phyloP scores from a whole-genome alignment of 2,113 vertebrate species.

The Eulacestoma nigropectus region DNA sequence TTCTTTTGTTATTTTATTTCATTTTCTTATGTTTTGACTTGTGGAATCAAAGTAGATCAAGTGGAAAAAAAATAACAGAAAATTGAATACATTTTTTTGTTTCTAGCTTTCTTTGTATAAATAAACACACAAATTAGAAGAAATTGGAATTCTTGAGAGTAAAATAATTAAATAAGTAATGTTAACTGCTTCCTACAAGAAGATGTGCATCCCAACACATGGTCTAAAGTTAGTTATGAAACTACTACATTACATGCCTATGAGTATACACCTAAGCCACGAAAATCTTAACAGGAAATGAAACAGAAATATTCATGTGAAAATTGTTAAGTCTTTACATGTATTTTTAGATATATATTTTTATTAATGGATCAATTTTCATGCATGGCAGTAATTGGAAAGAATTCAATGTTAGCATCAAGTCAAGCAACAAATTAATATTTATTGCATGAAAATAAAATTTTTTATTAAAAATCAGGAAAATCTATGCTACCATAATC shows the following conservation, averaged over 20 bases:
- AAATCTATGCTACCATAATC: neutral
- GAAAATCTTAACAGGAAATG: neutral
- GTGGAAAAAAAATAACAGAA: neutral
- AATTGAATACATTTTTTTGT: neutral
- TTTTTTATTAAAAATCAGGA: neutral
- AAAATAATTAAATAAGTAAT: neutral
- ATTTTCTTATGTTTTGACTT: neutral
- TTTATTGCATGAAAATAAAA: neutral
- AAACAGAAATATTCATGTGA: neutral
- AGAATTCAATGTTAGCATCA: constrained; percentile 4
- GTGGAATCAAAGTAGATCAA: neutral
- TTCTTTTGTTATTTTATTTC: neutral
- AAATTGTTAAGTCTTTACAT: neutral
- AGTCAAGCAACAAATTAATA: constrained; percentile 13
- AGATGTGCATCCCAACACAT: neutral
- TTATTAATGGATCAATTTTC: neutral
- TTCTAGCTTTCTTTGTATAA: neutral
- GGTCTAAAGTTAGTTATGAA: neutral
- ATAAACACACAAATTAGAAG: neutral
- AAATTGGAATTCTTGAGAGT: neutral
- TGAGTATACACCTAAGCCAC: neutral
- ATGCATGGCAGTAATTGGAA: neutral
- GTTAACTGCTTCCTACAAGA: neutral
- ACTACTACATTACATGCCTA: neutral
- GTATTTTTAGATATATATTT: neutral